phyloP scores from a whole-genome alignment of 2,113 vertebrate genomes.

The Rhea americana region DNA sequence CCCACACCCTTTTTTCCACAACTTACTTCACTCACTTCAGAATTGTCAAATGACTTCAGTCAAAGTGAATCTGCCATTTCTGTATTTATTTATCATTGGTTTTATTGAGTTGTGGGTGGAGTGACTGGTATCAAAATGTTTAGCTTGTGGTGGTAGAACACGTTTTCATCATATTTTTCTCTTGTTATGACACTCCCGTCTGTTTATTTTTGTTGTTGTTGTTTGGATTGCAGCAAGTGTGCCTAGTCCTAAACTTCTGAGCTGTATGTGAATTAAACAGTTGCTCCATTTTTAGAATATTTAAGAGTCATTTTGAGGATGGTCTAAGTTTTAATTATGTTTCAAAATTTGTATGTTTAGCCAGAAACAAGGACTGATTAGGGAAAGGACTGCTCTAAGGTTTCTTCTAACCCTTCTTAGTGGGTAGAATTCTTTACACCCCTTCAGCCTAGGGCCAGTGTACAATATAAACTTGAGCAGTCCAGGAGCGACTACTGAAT shows the following conservation, averaged over 20 bases:
- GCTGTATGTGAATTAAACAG: neutral
- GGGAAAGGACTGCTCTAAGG: neutral
- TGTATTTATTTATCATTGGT: neutral
- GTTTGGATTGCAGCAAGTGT: neutral
- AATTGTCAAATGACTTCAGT: neutral
- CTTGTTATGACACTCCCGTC: neutral
- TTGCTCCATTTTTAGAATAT: neutral
- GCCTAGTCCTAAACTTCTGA: neutral
- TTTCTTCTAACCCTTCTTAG: neutral
- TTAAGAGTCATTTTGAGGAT: neutral
- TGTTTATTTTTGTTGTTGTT: neutral
- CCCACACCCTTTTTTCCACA: neutral
- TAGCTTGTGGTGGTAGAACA: neutral
- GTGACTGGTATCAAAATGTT: neutral
- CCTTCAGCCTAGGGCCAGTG: rapidly evolving
- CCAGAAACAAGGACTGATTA: neutral
- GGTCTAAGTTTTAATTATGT: neutral
- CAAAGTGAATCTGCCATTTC: neutral
- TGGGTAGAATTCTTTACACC: neutral
- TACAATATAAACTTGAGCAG: neutral
- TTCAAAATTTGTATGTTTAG: neutral
- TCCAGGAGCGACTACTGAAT: neutral
- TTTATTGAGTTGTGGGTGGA: neutral
- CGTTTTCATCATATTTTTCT: neutral
- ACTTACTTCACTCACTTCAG: neutral